A percentile compares a stretch with the other conserved stretches of the same genome.
phyloP scores from a whole-genome alignment of 2,797 vertebrate genomes.

The Pseudotriccus pelzelni region DNA sequence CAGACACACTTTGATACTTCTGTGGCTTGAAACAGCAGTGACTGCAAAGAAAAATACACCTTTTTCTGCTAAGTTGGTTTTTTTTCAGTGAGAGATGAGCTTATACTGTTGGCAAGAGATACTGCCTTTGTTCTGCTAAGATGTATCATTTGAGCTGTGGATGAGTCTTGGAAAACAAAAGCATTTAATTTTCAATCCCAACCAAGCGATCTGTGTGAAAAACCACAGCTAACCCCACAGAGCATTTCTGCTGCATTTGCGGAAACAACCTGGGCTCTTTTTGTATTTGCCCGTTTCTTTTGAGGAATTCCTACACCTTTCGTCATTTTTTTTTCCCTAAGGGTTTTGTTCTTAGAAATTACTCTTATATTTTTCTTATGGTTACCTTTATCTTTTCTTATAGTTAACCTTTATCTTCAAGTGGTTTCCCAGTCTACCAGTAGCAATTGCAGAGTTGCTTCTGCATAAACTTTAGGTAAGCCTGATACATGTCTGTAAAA shows the following conservation, averaged over 20 bases:
- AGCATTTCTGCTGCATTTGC: background rate
- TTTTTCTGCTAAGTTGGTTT: background rate
- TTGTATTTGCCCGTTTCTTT: background rate
- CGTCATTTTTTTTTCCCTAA: background rate
- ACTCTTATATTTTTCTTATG: background rate
- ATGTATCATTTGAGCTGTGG: background rate
- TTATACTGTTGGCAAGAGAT: conserved; percentile 18
- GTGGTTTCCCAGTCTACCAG: background rate
- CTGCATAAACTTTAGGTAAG: background rate
- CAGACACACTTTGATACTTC: conserved; percentile 17
- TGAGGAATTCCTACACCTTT: background rate
- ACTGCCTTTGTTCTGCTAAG: conserved; percentile 28
- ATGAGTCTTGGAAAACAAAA: conserved; percentile 12
- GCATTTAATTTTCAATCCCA: conserved; percentile 12
- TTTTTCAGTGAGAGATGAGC: background rate
- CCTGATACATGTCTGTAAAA: background rate
- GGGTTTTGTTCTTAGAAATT: background rate
- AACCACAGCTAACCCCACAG: background rate
- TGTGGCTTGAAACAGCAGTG: background rate
- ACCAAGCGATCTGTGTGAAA: background rate
- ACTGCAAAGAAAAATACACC: background rate
- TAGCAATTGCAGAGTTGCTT: background rate
- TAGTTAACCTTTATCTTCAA: background rate
- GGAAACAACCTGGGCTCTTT: background rate
- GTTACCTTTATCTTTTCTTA: background rate